A percentile compares a stretch with the other conserved stretches of the same genome.
These are phyloP conservation scores for Leptocoma aspasia DNA, from an alignment of 2,113 vertebrate species.

Conservation along the genomic window DNA sequence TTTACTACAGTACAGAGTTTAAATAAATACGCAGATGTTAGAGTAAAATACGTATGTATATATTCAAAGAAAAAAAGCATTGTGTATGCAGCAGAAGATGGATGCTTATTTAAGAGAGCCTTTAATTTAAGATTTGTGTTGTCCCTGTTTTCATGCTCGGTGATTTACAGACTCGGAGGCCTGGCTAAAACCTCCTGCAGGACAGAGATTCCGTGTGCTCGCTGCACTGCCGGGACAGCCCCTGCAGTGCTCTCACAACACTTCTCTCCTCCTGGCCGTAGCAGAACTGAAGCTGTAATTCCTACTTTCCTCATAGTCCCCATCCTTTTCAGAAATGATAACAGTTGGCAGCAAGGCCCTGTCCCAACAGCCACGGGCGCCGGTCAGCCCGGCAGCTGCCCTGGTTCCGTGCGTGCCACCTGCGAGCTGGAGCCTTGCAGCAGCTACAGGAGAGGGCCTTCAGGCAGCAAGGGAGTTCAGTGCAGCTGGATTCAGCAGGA, in stretches of 20 bases:
- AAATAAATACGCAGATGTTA: slow-evolving; percentile 77
- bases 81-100: slow-evolving; percentile 75
- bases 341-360: neutral
- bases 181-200: slow-evolving; percentile 1
- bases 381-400: neutral
- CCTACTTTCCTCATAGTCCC: neutral
- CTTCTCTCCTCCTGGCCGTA: neutral
- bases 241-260: neutral
- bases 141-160: slow-evolving; percentile 72
- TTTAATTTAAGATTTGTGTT: slow-evolving; percentile 80
- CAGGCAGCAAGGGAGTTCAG: neutral
- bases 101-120: slow-evolving; percentile 80
- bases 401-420: neutral
- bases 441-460: neutral
- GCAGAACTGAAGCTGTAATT: slow-evolving; percentile 25
- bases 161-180: slow-evolving; percentile 54
- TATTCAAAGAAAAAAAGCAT: slow-evolving; percentile 76
- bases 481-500: neutral
- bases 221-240: neutral
- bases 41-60: slow-evolving; percentile 79
- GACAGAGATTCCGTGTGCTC: neutral
- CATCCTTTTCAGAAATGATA: neutral
- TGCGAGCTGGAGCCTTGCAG: neutral
- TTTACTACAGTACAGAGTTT: slow-evolving; percentile 82
- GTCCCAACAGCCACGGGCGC: neutral